Evolutionary conservation across 2,888 invertebrate species (phyloP).

Genomic region (Tipula lateralis): DNA sequence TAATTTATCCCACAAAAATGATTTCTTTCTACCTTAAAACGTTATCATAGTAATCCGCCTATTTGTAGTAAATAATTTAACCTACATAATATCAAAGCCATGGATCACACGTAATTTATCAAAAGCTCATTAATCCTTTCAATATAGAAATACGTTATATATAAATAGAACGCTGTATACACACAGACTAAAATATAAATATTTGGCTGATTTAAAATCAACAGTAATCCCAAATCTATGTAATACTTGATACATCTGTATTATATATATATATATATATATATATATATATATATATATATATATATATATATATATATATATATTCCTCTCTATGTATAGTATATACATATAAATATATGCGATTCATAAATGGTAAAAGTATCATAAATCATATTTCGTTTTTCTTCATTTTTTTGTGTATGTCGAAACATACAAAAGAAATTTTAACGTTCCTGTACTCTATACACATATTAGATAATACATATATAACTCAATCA

Average conservation of each 20-base stretch:
- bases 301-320: neutral
- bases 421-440: neutral
- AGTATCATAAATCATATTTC: neutral
- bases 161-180: neutral
- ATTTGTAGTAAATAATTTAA: constrained; percentile 11
- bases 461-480: neutral
- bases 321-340: neutral
- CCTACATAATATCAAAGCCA: neutral
- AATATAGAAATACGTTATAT: neutral
- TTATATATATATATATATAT: neutral
- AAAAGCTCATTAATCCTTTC: neutral
- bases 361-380: neutral
- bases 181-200: neutral
- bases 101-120: neutral
- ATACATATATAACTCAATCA: constrained; percentile 11
- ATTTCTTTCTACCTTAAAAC: too few species aligned
- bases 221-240: neutral
- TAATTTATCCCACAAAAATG: too few species aligned
- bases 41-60: neutral
- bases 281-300: neutral
- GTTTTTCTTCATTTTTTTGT: neutral
- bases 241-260: neutral
- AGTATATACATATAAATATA: neutral
- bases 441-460: constrained; percentile 11
- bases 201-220: constrained; percentile 19